Percentiles rank a stretch among this genome's conserved stretches.
Evolutionary conservation across 2,113 vertebrate species (phyloP).

Genomic region (Okapia johnstoni): DNA sequence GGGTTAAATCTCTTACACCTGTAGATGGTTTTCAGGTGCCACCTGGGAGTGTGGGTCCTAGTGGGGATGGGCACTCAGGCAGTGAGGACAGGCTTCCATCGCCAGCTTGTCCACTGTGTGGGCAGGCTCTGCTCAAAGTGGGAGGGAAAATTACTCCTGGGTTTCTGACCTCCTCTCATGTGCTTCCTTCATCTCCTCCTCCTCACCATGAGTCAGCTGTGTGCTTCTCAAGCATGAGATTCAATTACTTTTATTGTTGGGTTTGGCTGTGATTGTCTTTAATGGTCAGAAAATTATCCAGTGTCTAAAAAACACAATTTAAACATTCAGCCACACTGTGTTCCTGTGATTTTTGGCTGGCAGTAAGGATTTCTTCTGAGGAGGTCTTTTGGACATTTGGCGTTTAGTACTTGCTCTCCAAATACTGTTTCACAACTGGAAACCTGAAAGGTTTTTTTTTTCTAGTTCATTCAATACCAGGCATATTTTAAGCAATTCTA

Average conservation of each 20-base stretch:
- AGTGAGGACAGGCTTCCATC: background rate
- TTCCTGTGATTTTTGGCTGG: conserved; percentile 29
- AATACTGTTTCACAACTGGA: conserved; percentile 32
- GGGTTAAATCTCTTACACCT: background rate
- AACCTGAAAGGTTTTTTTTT: background rate
- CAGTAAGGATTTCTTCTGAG: background rate
- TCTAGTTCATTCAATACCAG: background rate
- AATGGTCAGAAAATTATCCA: conserved; percentile 56
- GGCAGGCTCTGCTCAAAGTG: background rate
- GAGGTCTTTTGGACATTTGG: background rate
- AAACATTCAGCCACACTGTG: conserved; percentile 22
- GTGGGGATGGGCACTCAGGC: background rate
- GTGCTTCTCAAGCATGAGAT: conserved; percentile 11
- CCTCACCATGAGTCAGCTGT: conserved; percentile 19
- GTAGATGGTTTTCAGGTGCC: background rate
- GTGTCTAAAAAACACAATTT: conserved; percentile 36
- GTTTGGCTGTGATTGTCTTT: conserved; percentile 47
- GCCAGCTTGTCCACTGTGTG: background rate
- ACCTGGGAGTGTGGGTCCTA: background rate
- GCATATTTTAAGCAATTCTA: background rate
- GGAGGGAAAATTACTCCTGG: conserved; percentile 12
- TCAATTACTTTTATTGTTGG: conserved; percentile 60
- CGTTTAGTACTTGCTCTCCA: background rate
- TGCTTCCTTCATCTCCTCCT: background rate
- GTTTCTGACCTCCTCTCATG: background rate